These are phyloP conservation scores for Coregonus ussuriensis DNA, from an alignment of 2,797 vertebrate species.

Conservation along the genomic window DNA sequence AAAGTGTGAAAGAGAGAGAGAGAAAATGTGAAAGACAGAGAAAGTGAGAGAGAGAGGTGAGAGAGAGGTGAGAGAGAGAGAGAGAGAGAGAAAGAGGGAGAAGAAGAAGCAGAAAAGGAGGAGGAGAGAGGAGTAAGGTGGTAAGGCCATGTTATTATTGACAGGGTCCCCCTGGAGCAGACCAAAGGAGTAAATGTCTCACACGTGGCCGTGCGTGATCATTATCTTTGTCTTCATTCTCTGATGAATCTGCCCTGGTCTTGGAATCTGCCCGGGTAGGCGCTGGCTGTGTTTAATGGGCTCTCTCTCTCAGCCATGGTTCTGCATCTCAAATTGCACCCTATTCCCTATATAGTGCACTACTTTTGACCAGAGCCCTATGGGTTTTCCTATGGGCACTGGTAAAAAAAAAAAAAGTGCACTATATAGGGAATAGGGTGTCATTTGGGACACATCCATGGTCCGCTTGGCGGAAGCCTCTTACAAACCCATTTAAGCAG, in stretches of 20 bases:
- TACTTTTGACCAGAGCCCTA: background rate
- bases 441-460: slow-evolving; percentile 51
- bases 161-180: slow-evolving; percentile 62
- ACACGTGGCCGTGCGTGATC: slow-evolving; percentile 76
- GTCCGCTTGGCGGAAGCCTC: slow-evolving; percentile 73
- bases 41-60: too few species aligned
- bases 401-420: background rate
- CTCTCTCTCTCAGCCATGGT: slow-evolving; percentile 69
- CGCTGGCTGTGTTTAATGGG: slow-evolving; percentile 77
- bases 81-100: background rate
- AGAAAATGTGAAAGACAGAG: too few species aligned
- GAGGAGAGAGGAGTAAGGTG: slow-evolving; percentile 3
- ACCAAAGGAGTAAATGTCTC: slow-evolving; percentile 58
- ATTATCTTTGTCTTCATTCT: slow-evolving; percentile 74
- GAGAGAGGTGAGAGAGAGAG: too few species aligned
- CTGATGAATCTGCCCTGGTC: slow-evolving; percentile 71
- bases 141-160: slow-evolving; percentile 56
- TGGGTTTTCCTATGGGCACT: background rate
- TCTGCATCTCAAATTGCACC: background rate
- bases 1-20: background rate
- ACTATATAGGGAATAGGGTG: background rate
- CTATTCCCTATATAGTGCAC: background rate
- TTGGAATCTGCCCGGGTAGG: slow-evolving; percentile 46
- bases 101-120: background rate
- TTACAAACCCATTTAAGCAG: slow-evolving; percentile 81